These are phyloP conservation scores for Junonia oenone DNA, from an alignment of 2,888 invertebrate genomes.

Conservation along the genomic window DNA sequence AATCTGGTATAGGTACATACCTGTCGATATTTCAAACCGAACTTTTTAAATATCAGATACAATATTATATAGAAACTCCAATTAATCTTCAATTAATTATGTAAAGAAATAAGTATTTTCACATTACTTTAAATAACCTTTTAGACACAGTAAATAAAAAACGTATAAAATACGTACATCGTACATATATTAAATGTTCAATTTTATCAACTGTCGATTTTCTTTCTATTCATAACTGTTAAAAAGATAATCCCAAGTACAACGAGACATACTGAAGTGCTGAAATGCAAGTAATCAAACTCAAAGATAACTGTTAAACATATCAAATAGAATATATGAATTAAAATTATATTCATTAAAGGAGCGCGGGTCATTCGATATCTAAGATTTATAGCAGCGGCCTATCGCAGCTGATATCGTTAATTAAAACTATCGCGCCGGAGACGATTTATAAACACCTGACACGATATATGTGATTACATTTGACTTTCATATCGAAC, in stretches of 20 bases:
- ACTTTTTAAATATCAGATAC: no score
- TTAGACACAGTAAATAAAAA: no score
- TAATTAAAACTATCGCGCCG: constrained; percentile 25
- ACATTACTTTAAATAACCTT: no score
- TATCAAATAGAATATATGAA: constrained; percentile 23
- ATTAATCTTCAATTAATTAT: no score
- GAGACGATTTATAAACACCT: constrained; percentile 20
- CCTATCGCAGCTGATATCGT: constrained; percentile 21
- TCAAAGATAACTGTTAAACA: constrained; percentile 20
- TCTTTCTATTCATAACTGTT: constrained; percentile 7
- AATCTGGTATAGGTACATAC: no score
- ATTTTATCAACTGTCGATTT: neutral
- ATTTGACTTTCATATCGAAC: constrained; percentile 15
- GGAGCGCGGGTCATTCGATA: constrained; percentile 21
- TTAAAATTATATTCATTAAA: constrained; percentile 24
- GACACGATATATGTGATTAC: constrained; percentile 13
- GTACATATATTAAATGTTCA: no score
- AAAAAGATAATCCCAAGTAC: constrained; percentile 9
- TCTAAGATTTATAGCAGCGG: constrained; percentile 23
- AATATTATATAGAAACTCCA: no score
- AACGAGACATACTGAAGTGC: constrained; percentile 1
- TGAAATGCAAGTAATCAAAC: constrained; percentile 14
- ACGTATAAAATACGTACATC: no score
- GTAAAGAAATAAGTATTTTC: no score
- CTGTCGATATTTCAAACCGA: no score